Evolutionary conservation across 2,888 invertebrate species (phyloP), one percentile per base, ranked within the genome.

Genomic region (Ypsolopha scabrella): DNA sequence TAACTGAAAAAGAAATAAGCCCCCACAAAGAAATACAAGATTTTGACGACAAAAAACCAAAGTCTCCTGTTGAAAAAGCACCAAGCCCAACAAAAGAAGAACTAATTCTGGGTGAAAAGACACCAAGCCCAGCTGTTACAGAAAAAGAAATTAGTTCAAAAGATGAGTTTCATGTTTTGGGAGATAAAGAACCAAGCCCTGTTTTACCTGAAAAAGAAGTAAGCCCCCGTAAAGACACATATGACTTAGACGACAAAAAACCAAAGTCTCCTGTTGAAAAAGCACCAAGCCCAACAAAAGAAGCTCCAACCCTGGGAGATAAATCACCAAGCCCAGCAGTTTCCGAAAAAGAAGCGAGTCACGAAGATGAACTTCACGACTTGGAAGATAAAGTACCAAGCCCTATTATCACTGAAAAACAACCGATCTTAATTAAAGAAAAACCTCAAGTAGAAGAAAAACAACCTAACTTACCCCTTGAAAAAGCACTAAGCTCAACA

Each of bases 111-210:
- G n/a, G 7, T 7, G 45, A 49, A 9, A 50, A 50, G n/a, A 37
- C 36, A 10, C 14, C 10, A 9, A 50, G 47, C 10, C 50, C 24
- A 2, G 39, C 6, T 24, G 2, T 24, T 44, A 6, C 10, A 11
- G 57, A 58, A 14, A 55, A 56, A 37, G 13, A 33, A 43, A 8
- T 8, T 7, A 13, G 43, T 8, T 6, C 11, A 2, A 4, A 24
- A 24, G 24, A 4, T 24, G 24, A 24, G 4, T 2, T 24, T 24
- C 2, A 24, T 3, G 14, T 6, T 43, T 6, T 41, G 13, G 11
- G n/a, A 6, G 35, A 11, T 1, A 46, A 46, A 11, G 3, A 10
- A 35, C 7, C 46, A 11, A 46, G 46, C 14, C 35, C 46, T 6
- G 35, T 7, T 8, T 24, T 24, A 24, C 14, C n/a, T 14, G 43